Conservation (phyloP, 2,797 vertebrate species). For the Poecilia wingei region DNA sequence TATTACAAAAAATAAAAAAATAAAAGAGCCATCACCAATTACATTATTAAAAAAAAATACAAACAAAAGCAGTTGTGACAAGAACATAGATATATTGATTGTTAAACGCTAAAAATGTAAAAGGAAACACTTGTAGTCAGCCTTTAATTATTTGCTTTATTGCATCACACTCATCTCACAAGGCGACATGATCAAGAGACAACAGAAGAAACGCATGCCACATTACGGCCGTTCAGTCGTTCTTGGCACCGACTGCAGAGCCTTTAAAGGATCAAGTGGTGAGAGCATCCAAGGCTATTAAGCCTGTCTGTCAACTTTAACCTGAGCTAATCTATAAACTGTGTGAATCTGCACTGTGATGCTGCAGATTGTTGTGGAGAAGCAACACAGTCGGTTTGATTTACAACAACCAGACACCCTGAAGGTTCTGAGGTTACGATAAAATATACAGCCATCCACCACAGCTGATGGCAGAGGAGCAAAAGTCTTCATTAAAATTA, state of each 20-base stretch:
- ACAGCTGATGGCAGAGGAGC: constrained; percentile 32
- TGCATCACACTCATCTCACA: background rate
- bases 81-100: background rate
- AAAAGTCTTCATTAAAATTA: constrained; percentile 8
- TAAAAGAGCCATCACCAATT: background rate
- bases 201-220: constrained; percentile 14
- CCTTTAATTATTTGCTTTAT: constrained; percentile 1
- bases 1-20: background rate
- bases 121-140: background rate
- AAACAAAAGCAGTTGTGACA: constrained; percentile 7
- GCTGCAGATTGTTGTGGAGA: constrained; percentile 33
- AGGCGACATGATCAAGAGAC: background rate
- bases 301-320: constrained; percentile 77
- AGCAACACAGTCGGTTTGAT: constrained; percentile 27
- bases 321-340: constrained; percentile 71
- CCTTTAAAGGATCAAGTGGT: constrained; percentile 72
- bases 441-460: constrained; percentile 19
- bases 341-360: constrained; percentile 55
- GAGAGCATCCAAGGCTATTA: constrained; percentile 67
- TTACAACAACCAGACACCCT: constrained; percentile 38
- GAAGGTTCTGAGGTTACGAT: constrained; percentile 28
- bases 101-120: background rate
- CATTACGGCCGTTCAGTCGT: constrained; percentile 39
- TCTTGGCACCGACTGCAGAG: constrained; percentile 64
- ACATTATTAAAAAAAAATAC: background rate